Evolutionary conservation across 2,888 invertebrate genomes (phyloP).

Genomic region (Apotomis capreana): DNA sequence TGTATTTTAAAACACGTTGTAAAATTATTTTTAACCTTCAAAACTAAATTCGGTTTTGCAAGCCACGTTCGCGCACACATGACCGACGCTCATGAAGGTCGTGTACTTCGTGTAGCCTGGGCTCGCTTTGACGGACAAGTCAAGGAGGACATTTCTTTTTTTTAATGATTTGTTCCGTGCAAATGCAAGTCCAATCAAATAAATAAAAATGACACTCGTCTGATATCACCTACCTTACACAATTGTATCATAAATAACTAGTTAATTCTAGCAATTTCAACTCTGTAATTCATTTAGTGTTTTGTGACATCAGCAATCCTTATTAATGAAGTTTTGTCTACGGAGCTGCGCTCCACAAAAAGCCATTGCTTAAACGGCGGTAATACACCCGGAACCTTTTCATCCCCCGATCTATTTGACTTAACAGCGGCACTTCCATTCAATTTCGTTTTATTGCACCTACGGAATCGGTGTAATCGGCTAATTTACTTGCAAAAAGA

Average conservation of each 20-base stretch:
- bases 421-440: constrained; percentile 40
- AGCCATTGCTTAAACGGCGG: constrained; percentile 56
- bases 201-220: no score
- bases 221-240: no score
- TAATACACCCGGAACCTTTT: constrained; percentile 48
- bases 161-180: no score
- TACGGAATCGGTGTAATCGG: constrained; percentile 18
- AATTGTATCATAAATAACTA: neutral
- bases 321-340: constrained; percentile 52
- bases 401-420: constrained; percentile 47
- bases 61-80: no score
- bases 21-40: no score
- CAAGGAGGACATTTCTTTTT: no score
- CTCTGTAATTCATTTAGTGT: constrained; percentile 50
- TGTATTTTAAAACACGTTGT: no score
- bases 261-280: neutral
- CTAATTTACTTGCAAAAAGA: neutral
- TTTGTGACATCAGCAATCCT: constrained; percentile 56
- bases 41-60: no score
- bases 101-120: no score
- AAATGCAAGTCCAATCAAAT: no score
- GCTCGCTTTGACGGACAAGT: no score
- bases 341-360: constrained; percentile 48
- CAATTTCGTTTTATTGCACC: constrained; percentile 32
- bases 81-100: no score